Evolutionary conservation across 2,888 invertebrate species (phyloP), one percentile per base, ranked within the genome.

Genomic region (Sphinx pinastri): DNA sequence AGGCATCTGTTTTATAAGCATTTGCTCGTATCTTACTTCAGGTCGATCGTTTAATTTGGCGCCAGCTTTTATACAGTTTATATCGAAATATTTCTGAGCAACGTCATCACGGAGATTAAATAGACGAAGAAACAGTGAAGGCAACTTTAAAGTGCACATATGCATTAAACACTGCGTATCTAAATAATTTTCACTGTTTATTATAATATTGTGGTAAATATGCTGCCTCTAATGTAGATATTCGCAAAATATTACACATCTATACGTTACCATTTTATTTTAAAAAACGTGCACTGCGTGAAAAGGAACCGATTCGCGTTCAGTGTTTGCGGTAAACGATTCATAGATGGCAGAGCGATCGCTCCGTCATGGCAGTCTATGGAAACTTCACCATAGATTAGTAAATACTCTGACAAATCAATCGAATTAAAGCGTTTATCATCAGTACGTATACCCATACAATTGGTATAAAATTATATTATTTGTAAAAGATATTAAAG

Each of bases 161-260:
- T 81, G 82, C 82, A 76, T 82, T 80, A 82, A 81, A 81, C 80
- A 85, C 82, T 79, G 84, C 85, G 75, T 86, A 87, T 78, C 82
- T 88, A 85, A 81, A 80, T 82, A 84, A 75, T 84, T 60, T 81
- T 81, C 79, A 84, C 79, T 74, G 81, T 78, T 80, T 75, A 81
- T 83, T 77, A 77, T 79, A 81, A 77, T 75, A 74, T 85, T 81
- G 84, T 85, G 82, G 89, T 91, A 90, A 91, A 91, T 91, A 92
- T 85, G 88, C 88, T 89, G 89, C 89, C 88, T 91, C 90, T 92
- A 92, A 71, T 92, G 89, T 92, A 93, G 90, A 91, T 89, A 87
- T 87, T 92, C 90, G 89, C 90, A 92, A 92, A 93, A 92, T 93
- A 89, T 89, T 85, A 91, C 81, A 88, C 83, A 84, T 90, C 87